Evolutionary conservation across 2,888 invertebrate genomes (phyloP), one percentile per base, ranked within the genome.

Genomic region (Andrena chrysosceles): DNA sequence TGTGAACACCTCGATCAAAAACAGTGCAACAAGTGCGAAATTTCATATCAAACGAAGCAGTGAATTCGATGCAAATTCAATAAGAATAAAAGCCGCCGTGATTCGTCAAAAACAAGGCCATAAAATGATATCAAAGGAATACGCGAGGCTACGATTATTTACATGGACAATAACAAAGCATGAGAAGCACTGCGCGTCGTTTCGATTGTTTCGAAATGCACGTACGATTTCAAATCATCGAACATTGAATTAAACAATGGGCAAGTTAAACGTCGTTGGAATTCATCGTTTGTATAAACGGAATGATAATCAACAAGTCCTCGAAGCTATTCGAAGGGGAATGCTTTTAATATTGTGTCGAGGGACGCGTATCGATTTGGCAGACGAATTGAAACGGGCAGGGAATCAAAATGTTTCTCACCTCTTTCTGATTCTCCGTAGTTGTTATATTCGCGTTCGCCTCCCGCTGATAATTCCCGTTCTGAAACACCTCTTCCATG

Each of bases 401-500:
- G 56, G 23, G 16, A 70, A 73, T 42, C 54, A 5, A 49, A 56
- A 31, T 29, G 42, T 69, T 49, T 23, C 72, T 84, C 85, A 93
- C 93, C 91, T 93, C 91, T 74, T 93, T 93, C 67, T 85, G 87
- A 23, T 90, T 86, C 77, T 92, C 91, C 67, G 89, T 84, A 2
- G 85, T 84, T 68, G 86, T 88, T 87, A 90, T 88, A 73, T 91
- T 92, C n/a, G 89, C 86, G 62, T 91, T 91, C 6, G 89, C 77
- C 69, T 89, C 89, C 77, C 89, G 91, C 62, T 90, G 89, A 76
- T 91, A 90, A 89, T 93, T 93, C 48, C 93, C 93, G 90, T 93
- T 93, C 71, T 91, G 91, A 85, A 93, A 91, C 60, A 92, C 86
- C 68, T 91, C 91, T 85, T 93, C 93, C 93, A 93, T 93, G 82